Conservation (phyloP, 2,113 vertebrate genomes). For the Zosterops borbonicus region DNA sequence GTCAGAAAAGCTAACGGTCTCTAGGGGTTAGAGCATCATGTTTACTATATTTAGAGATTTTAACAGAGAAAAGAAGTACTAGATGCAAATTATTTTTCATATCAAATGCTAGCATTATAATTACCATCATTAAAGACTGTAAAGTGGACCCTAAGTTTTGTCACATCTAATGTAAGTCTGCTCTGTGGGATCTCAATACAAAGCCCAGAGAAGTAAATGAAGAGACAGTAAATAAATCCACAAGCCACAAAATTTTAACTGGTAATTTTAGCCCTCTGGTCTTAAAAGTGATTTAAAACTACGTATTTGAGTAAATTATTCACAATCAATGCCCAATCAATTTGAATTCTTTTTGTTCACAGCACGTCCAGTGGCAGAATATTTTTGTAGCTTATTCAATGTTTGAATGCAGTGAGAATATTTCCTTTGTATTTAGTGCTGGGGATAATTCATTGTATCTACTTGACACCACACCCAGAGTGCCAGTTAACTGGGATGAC, state of each 20-base stretch:
- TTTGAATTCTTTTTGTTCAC: neutral
- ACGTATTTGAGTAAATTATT: neutral
- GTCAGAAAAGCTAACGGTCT: neutral
- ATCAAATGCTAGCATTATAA: neutral
- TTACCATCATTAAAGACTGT: neutral
- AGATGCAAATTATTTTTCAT: neutral
- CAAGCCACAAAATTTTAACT: neutral
- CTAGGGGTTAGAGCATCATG: neutral
- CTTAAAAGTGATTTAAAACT: neutral
- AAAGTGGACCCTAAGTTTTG: neutral
- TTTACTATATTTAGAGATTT: neutral
- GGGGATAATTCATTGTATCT: neutral
- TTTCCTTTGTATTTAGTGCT: neutral
- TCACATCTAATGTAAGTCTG: neutral
- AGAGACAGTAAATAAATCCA: neutral
- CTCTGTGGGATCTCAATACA: neutral
- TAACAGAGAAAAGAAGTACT: neutral
- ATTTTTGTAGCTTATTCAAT: neutral
- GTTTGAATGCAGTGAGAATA: neutral
- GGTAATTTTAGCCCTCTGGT: neutral
- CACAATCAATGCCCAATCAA: neutral
- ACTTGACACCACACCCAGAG: neutral
- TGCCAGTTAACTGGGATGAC: neutral
- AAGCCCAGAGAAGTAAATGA: neutral
- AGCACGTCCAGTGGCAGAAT: neutral